phyloP scores from a whole-genome alignment of 2,888 invertebrate species.

The Ophioninae sp. region DNA sequence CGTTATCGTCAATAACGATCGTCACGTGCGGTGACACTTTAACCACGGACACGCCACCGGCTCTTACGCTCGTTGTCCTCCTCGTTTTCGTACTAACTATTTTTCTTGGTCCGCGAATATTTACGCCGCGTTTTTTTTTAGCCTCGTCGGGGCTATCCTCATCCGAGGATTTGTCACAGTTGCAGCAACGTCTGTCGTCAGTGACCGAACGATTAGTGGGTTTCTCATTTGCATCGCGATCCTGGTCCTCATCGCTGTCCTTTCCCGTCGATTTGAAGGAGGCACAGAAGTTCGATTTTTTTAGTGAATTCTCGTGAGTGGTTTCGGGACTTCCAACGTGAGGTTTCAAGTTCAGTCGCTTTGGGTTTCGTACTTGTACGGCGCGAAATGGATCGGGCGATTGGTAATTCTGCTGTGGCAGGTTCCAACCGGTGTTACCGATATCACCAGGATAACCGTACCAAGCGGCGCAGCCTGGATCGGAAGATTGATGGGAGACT shows the following conservation, averaged over 20 bases:
- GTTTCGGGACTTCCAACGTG: conserved; percentile 73
- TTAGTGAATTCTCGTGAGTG: conserved; percentile 63
- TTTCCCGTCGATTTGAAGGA: neutral
- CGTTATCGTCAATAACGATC: conserved; percentile 56
- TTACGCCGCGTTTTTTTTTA: conserved; percentile 72
- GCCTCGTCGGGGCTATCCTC: conserved; percentile 59
- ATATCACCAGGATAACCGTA: conserved; percentile 61
- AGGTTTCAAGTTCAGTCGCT: conserved; percentile 72
- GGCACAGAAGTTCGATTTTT: conserved; percentile 30
- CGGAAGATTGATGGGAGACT: conserved; percentile 46
- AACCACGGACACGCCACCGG: conserved; percentile 38
- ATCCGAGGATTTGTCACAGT: conserved; percentile 58
- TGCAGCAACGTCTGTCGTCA: conserved; percentile 40
- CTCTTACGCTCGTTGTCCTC: neutral
- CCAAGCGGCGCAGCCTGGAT: conserved; percentile 58
- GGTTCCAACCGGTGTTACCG: conserved; percentile 22
- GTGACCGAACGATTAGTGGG: conserved; percentile 9
- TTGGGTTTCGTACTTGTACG: conserved; percentile 67
- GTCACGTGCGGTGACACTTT: conserved; percentile 58
- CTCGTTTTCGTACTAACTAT: conserved; percentile 27
- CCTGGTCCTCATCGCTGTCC: conserved; percentile 45
- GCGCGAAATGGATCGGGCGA: conserved; percentile 74
- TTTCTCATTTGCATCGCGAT: conserved; percentile 36
- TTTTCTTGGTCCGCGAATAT: conserved; percentile 52
- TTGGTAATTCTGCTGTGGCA: conserved; percentile 56